These are phyloP conservation scores for Charanyca ferruginea DNA, from an alignment of 2,888 invertebrate genomes.

Conservation along the genomic window DNA sequence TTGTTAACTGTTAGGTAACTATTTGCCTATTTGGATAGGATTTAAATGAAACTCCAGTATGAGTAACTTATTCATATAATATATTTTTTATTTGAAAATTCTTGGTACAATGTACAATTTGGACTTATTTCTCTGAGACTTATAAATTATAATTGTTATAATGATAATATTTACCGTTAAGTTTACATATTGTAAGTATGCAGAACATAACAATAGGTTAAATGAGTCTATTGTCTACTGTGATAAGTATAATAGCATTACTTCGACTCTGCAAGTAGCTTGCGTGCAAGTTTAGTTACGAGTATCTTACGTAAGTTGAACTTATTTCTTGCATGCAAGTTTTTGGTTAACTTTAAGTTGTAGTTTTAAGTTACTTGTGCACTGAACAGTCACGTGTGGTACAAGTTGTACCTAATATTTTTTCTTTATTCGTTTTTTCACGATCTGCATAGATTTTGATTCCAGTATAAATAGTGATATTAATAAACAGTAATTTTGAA, in stretches of 20 bases:
- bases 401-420: no score
- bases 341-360: no score
- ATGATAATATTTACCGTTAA: constrained; percentile 31
- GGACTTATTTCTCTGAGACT: constrained; percentile 78
- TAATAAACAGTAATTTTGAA: no score
- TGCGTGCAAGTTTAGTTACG: background rate
- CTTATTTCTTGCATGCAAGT: background rate
- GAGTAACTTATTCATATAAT: constrained; percentile 88
- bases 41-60: constrained; percentile 74
- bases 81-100: constrained; percentile 87
- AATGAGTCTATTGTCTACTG: constrained; percentile 17
- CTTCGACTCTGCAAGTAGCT: background rate
- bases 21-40: constrained; percentile 1
- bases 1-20: background rate
- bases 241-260: background rate
- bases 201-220: constrained; percentile 42
- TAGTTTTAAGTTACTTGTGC: no score
- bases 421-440: no score
- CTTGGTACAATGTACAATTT: constrained; percentile 87
- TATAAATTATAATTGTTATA: constrained; percentile 73
- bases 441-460: no score
- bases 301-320: background rate
- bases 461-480: no score
- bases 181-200: constrained; percentile 51
- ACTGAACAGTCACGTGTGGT: no score